These are phyloP conservation scores for Octomys mimax DNA, from an alignment of 2,797 vertebrate species.

Conservation along the genomic window DNA sequence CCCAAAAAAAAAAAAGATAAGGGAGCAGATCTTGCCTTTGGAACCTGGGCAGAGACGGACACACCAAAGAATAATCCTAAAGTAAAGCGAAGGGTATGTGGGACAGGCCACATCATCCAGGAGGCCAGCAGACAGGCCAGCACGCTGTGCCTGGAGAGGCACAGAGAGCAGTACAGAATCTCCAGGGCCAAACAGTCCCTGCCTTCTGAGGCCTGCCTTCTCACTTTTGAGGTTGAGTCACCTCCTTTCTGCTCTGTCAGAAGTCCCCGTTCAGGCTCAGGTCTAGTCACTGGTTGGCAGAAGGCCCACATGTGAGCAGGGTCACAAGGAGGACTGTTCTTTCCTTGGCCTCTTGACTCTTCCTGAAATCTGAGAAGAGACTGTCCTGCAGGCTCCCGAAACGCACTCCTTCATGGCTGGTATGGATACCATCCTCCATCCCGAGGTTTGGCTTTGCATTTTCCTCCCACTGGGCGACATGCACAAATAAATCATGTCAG, in stretches of 20 bases:
- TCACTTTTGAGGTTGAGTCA: not conserved
- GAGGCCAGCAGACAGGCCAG: not conserved
- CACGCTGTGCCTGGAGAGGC: not conserved
- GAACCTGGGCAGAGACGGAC: not conserved
- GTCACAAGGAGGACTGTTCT: not conserved
- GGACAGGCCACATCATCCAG: no score
- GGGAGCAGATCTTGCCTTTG: no score
- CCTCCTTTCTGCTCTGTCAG: not conserved
- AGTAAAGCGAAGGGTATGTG: not conserved
- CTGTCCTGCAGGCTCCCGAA: not conserved
- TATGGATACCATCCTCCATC: not conserved
- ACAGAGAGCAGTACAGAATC: rapidly evolving
- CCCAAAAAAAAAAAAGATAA: no score
- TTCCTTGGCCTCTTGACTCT: not conserved
- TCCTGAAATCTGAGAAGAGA: not conserved
- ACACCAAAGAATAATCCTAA: not conserved
- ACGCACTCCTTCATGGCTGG: not conserved
- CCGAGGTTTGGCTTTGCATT: slow-evolving; percentile 29
- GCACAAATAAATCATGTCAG: slow-evolving; percentile 19
- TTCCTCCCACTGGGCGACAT: slow-evolving; percentile 24
- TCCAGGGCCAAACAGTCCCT: not conserved
- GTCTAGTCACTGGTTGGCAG: not conserved
- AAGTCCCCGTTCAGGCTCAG: not conserved
- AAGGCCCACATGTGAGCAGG: not conserved
- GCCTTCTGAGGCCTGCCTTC: not conserved